Evolutionary conservation across 1,140 invertebrate genomes (phyloP), one percentile per base, ranked within the genome.

Genomic region (Lepidurus packardi): DNA sequence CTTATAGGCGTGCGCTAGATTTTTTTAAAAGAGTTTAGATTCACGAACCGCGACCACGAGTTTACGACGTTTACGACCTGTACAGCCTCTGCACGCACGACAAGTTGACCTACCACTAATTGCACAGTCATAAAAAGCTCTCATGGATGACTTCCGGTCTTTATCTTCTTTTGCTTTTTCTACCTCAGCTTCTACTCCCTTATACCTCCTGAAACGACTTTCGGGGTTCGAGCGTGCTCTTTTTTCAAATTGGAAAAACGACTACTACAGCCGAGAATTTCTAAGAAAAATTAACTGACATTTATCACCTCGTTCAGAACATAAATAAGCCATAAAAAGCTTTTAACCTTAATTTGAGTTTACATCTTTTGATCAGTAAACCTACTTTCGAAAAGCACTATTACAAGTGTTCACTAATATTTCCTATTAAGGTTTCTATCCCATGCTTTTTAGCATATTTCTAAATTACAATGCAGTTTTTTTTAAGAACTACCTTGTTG

Each of bases 71-170:
- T 65, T 65, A 65, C 53, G 21, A 65, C 21, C 53, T 65, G 34
- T 21, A 21, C 53, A 65, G 53, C 53, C 53, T 65, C 53, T 65
- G 53, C 53, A 65, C 53, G 53, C 53, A 65, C 53, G 13, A 21
- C 53, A 65, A 8, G 21, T 65, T 65, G 53, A 16, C 53, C 53
- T 65, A 65, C 6, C 53, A 65, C 53, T 65, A 21, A 9, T 21
- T 65, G 16, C 21, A 21, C 53, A 21, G 13, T 65, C 53, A 65
- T 65, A 65, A 65, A 65, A 65, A 65, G 53, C 53, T 65, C 53
- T 65, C 53, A 16, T 65, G 53, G 53, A 16, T n/a, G 53, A 65
- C 53, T 65, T 65, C 53, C 53, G 53, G 53, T 65, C 53, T 65
- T 65, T 65, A 65, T 65, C 13, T 65, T 7, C 9, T n/a, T 65